phyloP scores from a whole-genome alignment of 2,888 invertebrate species.

The Horisme vitalbata region DNA sequence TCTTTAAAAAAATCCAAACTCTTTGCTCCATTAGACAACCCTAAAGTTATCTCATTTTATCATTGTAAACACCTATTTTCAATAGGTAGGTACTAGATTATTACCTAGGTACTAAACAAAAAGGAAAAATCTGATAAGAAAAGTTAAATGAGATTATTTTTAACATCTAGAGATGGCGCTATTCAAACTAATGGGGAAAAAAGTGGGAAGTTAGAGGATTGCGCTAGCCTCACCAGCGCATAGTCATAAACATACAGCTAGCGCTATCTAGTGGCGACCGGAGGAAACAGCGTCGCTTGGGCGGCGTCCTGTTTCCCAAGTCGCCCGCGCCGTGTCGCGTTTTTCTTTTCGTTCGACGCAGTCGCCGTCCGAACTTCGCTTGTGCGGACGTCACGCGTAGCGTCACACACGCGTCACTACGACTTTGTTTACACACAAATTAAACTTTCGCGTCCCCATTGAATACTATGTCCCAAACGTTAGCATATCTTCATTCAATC shows the following conservation, averaged over 20 bases:
- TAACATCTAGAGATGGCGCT: slow-evolving; percentile 8
- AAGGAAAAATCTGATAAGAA: too few relatives aligned
- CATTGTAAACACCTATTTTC: too few relatives aligned
- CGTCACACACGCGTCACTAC: slow-evolving; percentile 49
- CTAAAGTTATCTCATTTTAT: too few relatives aligned
- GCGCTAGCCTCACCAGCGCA: slow-evolving; percentile 22
- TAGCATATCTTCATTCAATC: slow-evolving; percentile 29
- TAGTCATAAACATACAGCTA: slow-evolving; percentile 20
- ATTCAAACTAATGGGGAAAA: neutral
- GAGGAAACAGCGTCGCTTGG: slow-evolving; percentile 39
- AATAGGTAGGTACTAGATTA: too few relatives aligned
- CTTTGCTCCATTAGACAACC: too few relatives aligned
- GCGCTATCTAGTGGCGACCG: slow-evolving; percentile 31
- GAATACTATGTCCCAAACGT: slow-evolving; percentile 70
- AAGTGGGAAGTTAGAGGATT: slow-evolving; percentile 17
- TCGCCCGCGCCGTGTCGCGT: slow-evolving; percentile 39
- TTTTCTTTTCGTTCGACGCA: slow-evolving; percentile 40
- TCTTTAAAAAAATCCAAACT: too few relatives aligned
- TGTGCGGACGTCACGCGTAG: slow-evolving; percentile 54
- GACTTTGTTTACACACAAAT: slow-evolving; percentile 72
- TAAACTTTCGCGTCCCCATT: slow-evolving; percentile 62
- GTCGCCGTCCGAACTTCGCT: slow-evolving; percentile 53
- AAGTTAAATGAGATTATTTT: too few relatives aligned
- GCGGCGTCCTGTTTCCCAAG: slow-evolving; percentile 36
- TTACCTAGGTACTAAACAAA: too few relatives aligned